Percentiles rank a stretch among this genome's conserved stretches.
phyloP scores from a whole-genome alignment of 1,140 invertebrate genomes.

The Drosophila fuyamai region DNA sequence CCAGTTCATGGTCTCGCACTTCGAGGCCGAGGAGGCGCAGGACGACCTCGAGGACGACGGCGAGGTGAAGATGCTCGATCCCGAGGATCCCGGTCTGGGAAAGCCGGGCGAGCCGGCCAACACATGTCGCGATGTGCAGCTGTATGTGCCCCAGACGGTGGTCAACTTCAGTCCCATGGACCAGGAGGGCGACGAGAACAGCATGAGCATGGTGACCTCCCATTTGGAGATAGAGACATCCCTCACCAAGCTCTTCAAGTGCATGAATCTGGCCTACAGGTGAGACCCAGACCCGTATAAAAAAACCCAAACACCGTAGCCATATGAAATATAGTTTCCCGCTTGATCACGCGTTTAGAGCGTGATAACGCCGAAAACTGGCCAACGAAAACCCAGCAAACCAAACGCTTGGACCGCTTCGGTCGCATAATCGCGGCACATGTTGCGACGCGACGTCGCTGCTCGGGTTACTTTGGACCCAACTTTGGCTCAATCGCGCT shows the following conservation, averaged over 20 bases:
- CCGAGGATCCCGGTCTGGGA: conserved; percentile 84
- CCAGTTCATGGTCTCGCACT: conserved; percentile 99
- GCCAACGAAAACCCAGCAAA: conserved; percentile 51
- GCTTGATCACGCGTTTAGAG: conserved; percentile 33
- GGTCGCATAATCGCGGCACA: conserved; percentile 61
- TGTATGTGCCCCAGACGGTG: conserved; percentile 71
- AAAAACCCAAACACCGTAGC: not conserved
- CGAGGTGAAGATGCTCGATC: conserved; percentile 88
- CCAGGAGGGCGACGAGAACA: conserved; percentile 65
- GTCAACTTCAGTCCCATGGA: conserved; percentile 61
- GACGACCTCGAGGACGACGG: conserved; percentile 91
- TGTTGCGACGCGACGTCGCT: conserved; percentile 34
- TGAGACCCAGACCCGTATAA: conserved; percentile 84
- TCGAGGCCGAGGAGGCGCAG: conserved; percentile 96
- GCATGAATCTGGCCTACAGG: conserved; percentile 98
- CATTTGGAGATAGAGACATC: conserved; percentile 96
- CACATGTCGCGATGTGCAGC: conserved; percentile 77
- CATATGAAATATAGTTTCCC: conserved; percentile 32
- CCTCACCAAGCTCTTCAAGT: conserved; percentile 97
- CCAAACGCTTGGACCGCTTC: conserved; percentile 48
- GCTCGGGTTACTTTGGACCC: conserved; percentile 63
- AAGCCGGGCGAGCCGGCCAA: conserved; percentile 66
- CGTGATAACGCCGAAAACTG: conserved; percentile 56
- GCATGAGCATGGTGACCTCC: conserved; percentile 84
- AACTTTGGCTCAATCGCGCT: conserved; percentile 65